phyloP scores from a whole-genome alignment of 1,140 invertebrate species.

The Papilio xuthus region DNA sequence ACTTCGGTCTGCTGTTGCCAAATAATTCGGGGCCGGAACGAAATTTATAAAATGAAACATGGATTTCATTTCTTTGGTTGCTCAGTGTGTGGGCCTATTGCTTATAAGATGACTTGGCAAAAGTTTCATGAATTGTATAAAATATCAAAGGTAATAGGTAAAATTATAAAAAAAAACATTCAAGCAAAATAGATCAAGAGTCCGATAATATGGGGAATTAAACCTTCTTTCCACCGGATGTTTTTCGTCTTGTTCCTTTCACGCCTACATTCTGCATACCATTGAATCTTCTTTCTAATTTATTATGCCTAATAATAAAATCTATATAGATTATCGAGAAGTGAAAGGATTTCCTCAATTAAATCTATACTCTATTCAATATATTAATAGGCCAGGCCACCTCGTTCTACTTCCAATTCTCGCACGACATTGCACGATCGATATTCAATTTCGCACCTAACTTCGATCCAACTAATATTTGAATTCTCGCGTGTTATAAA shows the following conservation, averaged over 20 bases:
- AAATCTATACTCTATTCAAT: background rate
- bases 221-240: no score
- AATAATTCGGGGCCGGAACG: slow-evolving; percentile 8
- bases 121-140: background rate
- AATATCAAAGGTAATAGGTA: background rate
- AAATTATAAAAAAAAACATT: background rate
- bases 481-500: slow-evolving; percentile 15
- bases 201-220: no score
- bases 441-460: slow-evolving; percentile 30
- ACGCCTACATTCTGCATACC: no score
- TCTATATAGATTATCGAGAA: no score
- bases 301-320: no score
- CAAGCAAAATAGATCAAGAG: no score
- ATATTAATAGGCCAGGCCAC: background rate
- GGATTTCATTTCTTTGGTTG: background rate
- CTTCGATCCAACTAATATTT: slow-evolving; percentile 28
- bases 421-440: slow-evolving; percentile 2
- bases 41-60: slow-evolving; percentile 13
- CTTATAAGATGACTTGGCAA: background rate
- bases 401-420: background rate
- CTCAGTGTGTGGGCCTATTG: background rate
- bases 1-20: slow-evolving; percentile 16
- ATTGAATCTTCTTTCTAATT: no score
- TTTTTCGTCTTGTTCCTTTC: no score
- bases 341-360: background rate